phyloP scores from a whole-genome alignment of 2,113 vertebrate species.

The human (Homo sapiens) region GRCh38 chr12:129301501-129302000 shows the following conservation, averaged over 20 bases:
- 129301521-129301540: neutral
- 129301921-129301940: neutral
- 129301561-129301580: too few species aligned
- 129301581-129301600: rapidly evolving
- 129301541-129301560: rapidly evolving
- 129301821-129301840: rapidly evolving
- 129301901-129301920: rapidly evolving
- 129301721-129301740: neutral
- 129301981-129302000: neutral
- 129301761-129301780: neutral
- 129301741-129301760: too few species aligned
- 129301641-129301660: neutral
- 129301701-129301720: neutral
- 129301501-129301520: neutral
- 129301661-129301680: neutral
- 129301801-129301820: rapidly evolving
- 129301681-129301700: neutral
- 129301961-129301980: too few species aligned
- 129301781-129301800: neutral
- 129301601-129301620: rapidly evolving
- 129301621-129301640: rapidly evolving
- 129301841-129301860: neutral
- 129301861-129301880: rapidly evolving
- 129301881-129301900: neutral
- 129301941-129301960: neutral